Evolutionary conservation across 2,888 invertebrate species (phyloP), one percentile per base, ranked within the genome.

Genomic region (Drosophila barbarae): DNA sequence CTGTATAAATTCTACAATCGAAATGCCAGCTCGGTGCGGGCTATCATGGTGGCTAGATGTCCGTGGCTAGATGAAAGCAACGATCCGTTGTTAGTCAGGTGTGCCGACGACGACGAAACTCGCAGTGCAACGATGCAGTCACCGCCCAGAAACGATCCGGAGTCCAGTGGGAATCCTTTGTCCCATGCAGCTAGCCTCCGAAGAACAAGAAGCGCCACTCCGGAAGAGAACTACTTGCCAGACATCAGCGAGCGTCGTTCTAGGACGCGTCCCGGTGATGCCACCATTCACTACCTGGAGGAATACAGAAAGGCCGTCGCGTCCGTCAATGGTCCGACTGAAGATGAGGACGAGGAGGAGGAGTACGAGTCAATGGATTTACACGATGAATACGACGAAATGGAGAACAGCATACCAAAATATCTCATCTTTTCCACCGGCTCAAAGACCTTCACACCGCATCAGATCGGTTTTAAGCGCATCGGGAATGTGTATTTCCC

Each of bases 361-460:
- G 80, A 82, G 10, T 74, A 76, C 34, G 67, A 75, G 8, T 32
- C 58, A 35, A 86, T 87, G 61, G 88, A 90, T 36, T 81, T 85
- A 15, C 90, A 90, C 36, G 91, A 91, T 61, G 86, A 90, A 52
- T 90, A 90, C 44, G 91, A 91, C 64, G 91, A 91, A 74, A 90
- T 91, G 66, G 93, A 93, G 76, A 95, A 94, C 85, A 93, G 93
- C n/a, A 79, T 88, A 55, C 89, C 89, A 12, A 90, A 89, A 70
- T 88, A 90, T 88, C 91, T 96, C 23, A 95, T 96, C 73, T 96
- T 95, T 87, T 95, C 95, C 2, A 95, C 94, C 26, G 96, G 96
- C 0, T 93, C 93, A 6, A 93, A 94, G 87, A 95, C 96, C 0
- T 96, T 94, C 83, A 95, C 95, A 0, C 96, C 96, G 0, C 96